Conservation (phyloP, 35 echinoderm and acorn worm genomes). For the Acanthaster planci region DNA sequence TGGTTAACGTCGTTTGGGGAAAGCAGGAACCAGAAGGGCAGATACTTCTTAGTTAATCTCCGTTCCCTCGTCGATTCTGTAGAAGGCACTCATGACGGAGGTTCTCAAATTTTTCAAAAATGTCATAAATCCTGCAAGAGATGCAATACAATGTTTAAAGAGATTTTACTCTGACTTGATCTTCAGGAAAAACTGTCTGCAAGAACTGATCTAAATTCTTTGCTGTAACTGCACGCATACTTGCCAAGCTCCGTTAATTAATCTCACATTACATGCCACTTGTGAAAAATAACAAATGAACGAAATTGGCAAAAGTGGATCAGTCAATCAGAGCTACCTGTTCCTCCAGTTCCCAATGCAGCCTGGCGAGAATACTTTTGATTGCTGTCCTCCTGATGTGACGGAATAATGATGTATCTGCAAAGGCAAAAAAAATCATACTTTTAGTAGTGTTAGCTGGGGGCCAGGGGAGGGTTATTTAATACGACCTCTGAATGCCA, state of each 20-base stretch:
- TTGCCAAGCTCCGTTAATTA: neutral
- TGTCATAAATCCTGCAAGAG: neutral
- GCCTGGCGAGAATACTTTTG: neutral
- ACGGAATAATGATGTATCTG: conserved; percentile 10
- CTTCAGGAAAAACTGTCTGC: neutral
- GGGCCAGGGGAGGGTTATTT: no score
- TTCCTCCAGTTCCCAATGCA: neutral
- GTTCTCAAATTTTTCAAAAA: neutral
- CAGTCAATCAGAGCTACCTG: neutral
- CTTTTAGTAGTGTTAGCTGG: no score
- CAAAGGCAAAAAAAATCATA: neutral
- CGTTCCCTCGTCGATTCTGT: neutral
- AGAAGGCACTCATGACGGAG: neutral
- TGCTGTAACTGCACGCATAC: neutral
- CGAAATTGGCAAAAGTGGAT: neutral
- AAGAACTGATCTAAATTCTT: neutral
- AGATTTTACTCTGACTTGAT: neutral
- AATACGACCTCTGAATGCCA: no score
- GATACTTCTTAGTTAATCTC: neutral
- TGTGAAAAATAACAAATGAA: neutral
- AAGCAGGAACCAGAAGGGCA: neutral
- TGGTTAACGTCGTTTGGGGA: no score
- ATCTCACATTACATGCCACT: neutral
- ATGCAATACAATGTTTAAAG: neutral
- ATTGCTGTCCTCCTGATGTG: neutral